phyloP scores from a whole-genome alignment of 2,113 vertebrate genomes.

The Brachypodius melanocephalos region DNA sequence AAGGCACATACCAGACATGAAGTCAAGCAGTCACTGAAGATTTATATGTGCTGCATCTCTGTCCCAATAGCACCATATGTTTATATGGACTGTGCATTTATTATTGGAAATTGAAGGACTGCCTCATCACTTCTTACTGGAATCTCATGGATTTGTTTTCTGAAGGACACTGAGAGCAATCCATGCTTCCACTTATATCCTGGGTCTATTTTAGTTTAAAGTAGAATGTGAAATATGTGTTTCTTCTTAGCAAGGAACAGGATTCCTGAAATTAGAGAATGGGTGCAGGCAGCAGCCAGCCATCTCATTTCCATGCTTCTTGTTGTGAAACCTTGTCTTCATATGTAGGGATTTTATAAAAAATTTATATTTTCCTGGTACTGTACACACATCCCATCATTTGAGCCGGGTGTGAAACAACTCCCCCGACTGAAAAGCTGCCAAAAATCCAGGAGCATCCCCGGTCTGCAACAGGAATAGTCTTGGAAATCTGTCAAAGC shows the following conservation, averaged over 20 bases:
- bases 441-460: slow-evolving; percentile 9
- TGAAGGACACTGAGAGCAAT: neutral
- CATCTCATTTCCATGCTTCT: neutral
- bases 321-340: neutral
- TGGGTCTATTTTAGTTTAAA: slow-evolving; percentile 24
- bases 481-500: neutral
- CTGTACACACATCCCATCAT: neutral
- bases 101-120: slow-evolving; percentile 33
- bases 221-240: neutral
- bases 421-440: neutral
- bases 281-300: neutral
- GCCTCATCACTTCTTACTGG: neutral
- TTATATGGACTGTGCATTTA: neutral
- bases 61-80: neutral
- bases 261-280: neutral
- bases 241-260: neutral
- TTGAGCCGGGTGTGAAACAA: neutral
- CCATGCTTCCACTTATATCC: neutral
- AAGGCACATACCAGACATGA: slow-evolving; percentile 4
- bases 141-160: neutral
- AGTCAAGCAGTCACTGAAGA: neutral
- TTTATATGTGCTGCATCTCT: neutral
- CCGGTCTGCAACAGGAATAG: neutral
- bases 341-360: neutral
- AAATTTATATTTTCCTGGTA: neutral